These are phyloP conservation scores for Phycodurus eques DNA, from an alignment of 2,113 vertebrate species.

Conservation along the genomic window DNA sequence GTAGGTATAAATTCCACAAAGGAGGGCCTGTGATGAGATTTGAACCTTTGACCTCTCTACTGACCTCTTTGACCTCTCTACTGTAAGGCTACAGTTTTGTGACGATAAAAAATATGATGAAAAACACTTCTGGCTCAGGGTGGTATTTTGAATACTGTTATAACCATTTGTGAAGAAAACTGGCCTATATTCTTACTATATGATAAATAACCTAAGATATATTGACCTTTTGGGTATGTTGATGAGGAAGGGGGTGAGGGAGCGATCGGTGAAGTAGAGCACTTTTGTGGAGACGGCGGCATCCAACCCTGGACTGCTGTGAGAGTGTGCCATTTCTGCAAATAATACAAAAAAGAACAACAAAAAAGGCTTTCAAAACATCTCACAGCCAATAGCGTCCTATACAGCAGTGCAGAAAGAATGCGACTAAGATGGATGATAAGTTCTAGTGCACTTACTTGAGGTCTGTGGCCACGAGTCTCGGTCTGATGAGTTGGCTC, in stretches of 20 bases:
- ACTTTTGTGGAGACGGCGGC: slow-evolving; percentile 88
- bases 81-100: background rate
- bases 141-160: too few relatives aligned
- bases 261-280: slow-evolving; percentile 95
- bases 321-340: slow-evolving; percentile 89
- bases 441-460: slow-evolving; percentile 77
- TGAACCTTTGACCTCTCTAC: background rate
- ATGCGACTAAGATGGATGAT: slow-evolving; percentile 35
- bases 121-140: too few relatives aligned
- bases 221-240: slow-evolving; percentile 93
- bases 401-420: slow-evolving; percentile 4
- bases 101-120: too few relatives aligned
- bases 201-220: background rate
- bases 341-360: slow-evolving; percentile 31
- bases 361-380: slow-evolving; percentile 16
- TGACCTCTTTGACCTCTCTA: background rate
- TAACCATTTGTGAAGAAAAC: too few relatives aligned
- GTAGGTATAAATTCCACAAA: too few relatives aligned
- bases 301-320: slow-evolving; percentile 85
- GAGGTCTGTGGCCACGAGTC: slow-evolving; percentile 91
- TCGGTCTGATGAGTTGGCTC: slow-evolving; percentile 79
- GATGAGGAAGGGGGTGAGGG: slow-evolving; percentile 95
- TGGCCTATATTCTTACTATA: too few relatives aligned
- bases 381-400: slow-evolving; percentile 2
- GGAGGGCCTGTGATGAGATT: background rate